phyloP scores from a whole-genome alignment of 37 sponge, comb jelly and placozoan species.

The Dysidea cf. avara region DNA sequence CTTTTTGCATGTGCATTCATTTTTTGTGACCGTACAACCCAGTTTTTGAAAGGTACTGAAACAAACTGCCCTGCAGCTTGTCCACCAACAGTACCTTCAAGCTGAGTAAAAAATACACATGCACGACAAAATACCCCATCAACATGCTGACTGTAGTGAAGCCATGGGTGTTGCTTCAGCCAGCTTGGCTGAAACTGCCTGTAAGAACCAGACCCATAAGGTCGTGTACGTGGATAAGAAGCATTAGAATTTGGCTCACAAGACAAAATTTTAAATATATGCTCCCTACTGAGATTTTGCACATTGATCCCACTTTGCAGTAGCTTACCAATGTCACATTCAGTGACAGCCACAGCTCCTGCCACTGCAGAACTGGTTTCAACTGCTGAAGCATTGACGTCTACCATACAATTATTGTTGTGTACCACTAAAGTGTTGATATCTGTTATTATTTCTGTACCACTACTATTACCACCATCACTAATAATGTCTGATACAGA shows the following conservation, averaged over 20 bases:
- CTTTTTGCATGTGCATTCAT: not conserved
- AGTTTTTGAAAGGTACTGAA: slow-evolving; percentile 22
- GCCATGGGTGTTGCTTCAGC: slow-evolving; percentile 48
- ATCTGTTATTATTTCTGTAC: too few relatives aligned
- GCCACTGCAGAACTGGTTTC: not conserved
- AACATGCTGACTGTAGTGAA: slow-evolving; percentile 37
- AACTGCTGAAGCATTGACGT: slow-evolving; percentile 9
- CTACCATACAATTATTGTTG: too few relatives aligned
- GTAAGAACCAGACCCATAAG: slow-evolving; percentile 32
- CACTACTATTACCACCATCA: too few relatives aligned
- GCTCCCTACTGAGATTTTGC: slow-evolving; percentile 18
- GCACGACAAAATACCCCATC: slow-evolving; percentile 56
- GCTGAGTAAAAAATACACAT: slow-evolving; percentile 51
- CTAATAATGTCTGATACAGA: too few relatives aligned
- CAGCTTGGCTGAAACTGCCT: slow-evolving; percentile 60
- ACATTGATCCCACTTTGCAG: slow-evolving; percentile 8
- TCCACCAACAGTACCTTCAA: slow-evolving; percentile 27
- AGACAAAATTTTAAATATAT: slow-evolving; percentile 20
- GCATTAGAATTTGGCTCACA: slow-evolving; percentile 43
- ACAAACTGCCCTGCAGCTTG: slow-evolving; percentile 50
- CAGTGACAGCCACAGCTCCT: not conserved
- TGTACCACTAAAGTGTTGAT: too few relatives aligned
- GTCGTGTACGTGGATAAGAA: slow-evolving; percentile 50
- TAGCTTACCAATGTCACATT: slow-evolving; percentile 41
- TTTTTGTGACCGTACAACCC: not conserved